Base-by-base conservation (phyloP, 1,140 invertebrate species). In the Micrasema longulum region DNA sequence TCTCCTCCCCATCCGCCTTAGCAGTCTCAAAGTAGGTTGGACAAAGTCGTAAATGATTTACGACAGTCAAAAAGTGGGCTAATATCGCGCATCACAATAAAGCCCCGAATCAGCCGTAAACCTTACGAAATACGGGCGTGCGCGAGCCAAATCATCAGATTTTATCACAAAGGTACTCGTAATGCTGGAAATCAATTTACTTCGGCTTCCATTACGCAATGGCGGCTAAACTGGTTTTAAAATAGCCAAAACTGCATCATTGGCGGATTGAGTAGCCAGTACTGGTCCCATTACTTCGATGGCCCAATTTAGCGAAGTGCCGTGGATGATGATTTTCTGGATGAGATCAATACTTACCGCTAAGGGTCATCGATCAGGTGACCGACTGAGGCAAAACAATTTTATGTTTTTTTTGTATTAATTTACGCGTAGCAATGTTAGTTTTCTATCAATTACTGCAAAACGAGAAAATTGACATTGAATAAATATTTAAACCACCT, bases 11-110 rank as follows among this genome's bases (percentile, higher is more conserved):
- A 31, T 31, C 26, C 41, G 41, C 11, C 26, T 31, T 31, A 31
- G 26, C 26, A 7, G 26, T 31, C 26, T 16, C n/a, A 31, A 53
- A 53, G 20, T 60, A 22, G 35, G 31, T 38, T 57, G 6, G 31
- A 60, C 55, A 60, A 18, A 41, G 35, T 60, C 55, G 55, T 60
- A 38, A 53, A 60, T 60, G 1, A 60, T 60, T 60, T 60, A 60
- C 31, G 55, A 38, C 38, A 60, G 18, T 60, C 55, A 18, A 60
- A 38, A 60, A 60, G n/a, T 38, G 55, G 55, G 55, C 55, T 60
- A 60, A 60, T 60, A 60, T 31, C 55, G 55, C 14, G 55, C 16
- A 60, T 60, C 55, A 60, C 35, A 60, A 50, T 50, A 60, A 60
- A 60, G 55, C 11, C 7, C 2, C 23, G 10, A 60, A 60, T 60